phyloP scores from a whole-genome alignment of 2,888 invertebrate species.

The Drosophila mulleri region DNA sequence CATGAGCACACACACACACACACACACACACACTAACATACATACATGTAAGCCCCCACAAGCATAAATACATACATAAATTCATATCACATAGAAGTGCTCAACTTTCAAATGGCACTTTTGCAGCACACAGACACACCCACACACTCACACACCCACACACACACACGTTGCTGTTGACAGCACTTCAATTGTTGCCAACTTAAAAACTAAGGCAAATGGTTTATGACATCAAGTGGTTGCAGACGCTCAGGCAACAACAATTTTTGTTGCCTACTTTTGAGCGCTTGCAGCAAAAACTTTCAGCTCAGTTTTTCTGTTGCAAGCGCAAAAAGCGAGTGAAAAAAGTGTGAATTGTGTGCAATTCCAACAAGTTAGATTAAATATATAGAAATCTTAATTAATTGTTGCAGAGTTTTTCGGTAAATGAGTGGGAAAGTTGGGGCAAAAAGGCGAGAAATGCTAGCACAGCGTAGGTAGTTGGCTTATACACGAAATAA shows the following conservation, averaged over 20 bases:
- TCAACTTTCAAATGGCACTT: slow-evolving; percentile 4
- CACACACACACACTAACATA: not conserved
- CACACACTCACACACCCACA: not conserved
- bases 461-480: not conserved
- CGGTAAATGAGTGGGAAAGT: not conserved
- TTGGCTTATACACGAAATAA: not conserved
- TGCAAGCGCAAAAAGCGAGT: not conserved
- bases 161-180: slow-evolving; percentile 11
- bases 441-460: not conserved
- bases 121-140: not conserved
- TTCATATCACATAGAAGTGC: not conserved
- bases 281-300: slow-evolving; percentile 4
- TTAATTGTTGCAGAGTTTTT: not conserved
- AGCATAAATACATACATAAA: not conserved
- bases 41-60: not conserved
- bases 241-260: not conserved
- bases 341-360: not conserved
- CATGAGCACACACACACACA: slow-evolving; percentile 1
- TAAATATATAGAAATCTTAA: not conserved
- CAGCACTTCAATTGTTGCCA: slow-evolving; percentile 38
- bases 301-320: not conserved
- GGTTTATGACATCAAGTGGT: not conserved
- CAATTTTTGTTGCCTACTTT: slow-evolving; percentile 28
- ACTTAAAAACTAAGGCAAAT: slow-evolving; percentile 13
- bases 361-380: not conserved